phyloP scores from a whole-genome alignment of 2,888 invertebrate species.

The Harmothoe impar region DNA sequence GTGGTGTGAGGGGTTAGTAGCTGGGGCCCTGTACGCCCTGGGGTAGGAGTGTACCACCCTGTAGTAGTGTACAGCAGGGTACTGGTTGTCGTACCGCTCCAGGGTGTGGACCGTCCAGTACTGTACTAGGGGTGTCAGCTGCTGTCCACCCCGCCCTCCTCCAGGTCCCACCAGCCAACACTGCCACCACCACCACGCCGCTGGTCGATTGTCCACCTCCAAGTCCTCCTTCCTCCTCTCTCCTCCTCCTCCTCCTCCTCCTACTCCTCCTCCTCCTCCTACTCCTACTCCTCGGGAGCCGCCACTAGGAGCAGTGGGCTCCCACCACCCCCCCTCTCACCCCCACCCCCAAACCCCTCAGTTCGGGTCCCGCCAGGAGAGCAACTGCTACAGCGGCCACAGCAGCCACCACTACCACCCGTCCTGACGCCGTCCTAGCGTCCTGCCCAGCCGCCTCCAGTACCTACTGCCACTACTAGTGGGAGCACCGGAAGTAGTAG shows the following conservation, averaged over 20 bases:
- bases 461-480: neutral
- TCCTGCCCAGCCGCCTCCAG: too few species aligned
- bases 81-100: neutral
- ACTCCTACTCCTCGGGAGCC: neutral
- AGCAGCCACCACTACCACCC: too few species aligned
- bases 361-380: neutral
- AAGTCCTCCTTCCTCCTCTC: neutral
- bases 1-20: neutral
- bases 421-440: too few species aligned
- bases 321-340: neutral
- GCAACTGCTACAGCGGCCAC: neutral
- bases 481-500: too few species aligned
- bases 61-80: neutral
- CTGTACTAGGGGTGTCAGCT: too few species aligned
- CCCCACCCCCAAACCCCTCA: neutral
- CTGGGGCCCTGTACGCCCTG: too few species aligned
- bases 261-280: neutral
- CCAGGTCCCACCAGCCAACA: neutral
- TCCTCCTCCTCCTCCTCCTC: neutral
- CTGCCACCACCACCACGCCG: neutral
- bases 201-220: slow-evolving; percentile 24
- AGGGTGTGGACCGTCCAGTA: too few species aligned
- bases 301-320: neutral
- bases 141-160: neutral
- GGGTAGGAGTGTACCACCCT: neutral